Conservation (phyloP, 2,888 invertebrate genomes). For the Pristionchus exspectatus region DNA sequence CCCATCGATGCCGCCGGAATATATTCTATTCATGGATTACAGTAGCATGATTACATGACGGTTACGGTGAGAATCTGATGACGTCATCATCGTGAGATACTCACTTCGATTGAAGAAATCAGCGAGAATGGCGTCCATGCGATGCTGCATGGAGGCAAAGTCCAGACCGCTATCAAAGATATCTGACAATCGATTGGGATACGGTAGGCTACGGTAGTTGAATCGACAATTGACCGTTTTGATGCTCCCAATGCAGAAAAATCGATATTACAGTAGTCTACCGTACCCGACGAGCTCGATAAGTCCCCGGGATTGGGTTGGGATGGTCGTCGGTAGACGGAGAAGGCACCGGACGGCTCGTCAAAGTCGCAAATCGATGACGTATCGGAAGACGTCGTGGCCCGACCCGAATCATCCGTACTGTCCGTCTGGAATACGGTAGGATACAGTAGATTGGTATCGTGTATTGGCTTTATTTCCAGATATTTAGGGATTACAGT, state of each 20-base stretch:
- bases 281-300: conserved; percentile 28
- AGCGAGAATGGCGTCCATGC: background rate
- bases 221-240: background rate
- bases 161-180: conserved; percentile 26
- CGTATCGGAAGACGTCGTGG: conserved; percentile 59
- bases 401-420: conserved; percentile 61
- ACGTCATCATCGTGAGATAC: too few species aligned
- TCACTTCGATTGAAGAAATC: conserved; percentile 41
- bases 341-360: conserved; percentile 59
- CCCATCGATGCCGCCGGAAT: background rate
- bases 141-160: conserved; percentile 45
- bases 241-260: background rate
- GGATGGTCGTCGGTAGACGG: conserved; percentile 60
- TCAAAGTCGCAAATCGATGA: conserved; percentile 59
- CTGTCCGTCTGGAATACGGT: conserved; percentile 58
- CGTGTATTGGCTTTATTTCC: background rate
- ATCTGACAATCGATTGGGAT: background rate
- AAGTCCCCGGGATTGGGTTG: conserved; percentile 20
- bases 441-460: background rate
- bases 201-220: background rate
- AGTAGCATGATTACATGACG: background rate
- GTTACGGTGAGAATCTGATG: background rate
- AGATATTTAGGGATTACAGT: too few species aligned
- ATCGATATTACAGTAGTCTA: background rate
- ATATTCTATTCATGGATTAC: background rate